Evolutionary conservation across 2,888 invertebrate genomes (phyloP).

Genomic region (Hypercompe scribonia): DNA sequence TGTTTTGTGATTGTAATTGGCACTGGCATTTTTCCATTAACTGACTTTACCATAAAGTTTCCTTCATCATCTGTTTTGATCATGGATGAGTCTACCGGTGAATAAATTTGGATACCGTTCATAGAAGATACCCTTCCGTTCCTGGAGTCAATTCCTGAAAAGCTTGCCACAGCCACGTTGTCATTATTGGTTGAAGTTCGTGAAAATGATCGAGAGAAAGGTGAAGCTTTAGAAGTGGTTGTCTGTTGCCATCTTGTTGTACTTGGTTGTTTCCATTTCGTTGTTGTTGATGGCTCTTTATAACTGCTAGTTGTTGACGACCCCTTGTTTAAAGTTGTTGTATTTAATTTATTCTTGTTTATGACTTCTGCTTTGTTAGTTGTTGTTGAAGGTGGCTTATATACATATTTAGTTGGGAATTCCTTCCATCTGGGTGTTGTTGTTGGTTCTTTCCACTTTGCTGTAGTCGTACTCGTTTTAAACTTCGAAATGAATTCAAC

Average conservation of each 20-base stretch:
- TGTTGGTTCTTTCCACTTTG: slow-evolving; percentile 5
- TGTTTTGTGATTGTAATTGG: slow-evolving; percentile 61
- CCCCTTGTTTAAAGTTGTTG: neutral
- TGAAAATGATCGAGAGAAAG: slow-evolving; percentile 19
- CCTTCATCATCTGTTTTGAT: slow-evolving; percentile 45
- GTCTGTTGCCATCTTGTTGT: slow-evolving; percentile 16
- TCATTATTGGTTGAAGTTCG: slow-evolving; percentile 43
- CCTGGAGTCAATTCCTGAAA: slow-evolving; percentile 65
- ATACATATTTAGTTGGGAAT: neutral
- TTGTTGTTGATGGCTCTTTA: slow-evolving; percentile 3
- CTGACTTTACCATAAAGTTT: slow-evolving; percentile 40
- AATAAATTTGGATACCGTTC: slow-evolving; percentile 65
- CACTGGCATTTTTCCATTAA: slow-evolving; percentile 43
- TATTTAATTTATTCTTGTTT: neutral
- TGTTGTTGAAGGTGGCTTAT: neutral
- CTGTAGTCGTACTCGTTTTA: slow-evolving; percentile 13
- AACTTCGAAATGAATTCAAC: slow-evolving; percentile 34
- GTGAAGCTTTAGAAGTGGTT: neutral
- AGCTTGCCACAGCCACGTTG: slow-evolving; percentile 63
- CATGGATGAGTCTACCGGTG: slow-evolving; percentile 48
- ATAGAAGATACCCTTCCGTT: slow-evolving; percentile 69
- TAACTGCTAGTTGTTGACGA: slow-evolving; percentile 4
- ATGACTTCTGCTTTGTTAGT: neutral
- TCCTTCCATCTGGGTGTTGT: slow-evolving; percentile 6
- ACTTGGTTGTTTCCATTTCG: slow-evolving; percentile 6